Evolutionary conservation across 2,113 vertebrate species (phyloP), one percentile per base, ranked within the genome.

Genomic region (rabbit (Oryctolagus cuniculus)): DNA sequence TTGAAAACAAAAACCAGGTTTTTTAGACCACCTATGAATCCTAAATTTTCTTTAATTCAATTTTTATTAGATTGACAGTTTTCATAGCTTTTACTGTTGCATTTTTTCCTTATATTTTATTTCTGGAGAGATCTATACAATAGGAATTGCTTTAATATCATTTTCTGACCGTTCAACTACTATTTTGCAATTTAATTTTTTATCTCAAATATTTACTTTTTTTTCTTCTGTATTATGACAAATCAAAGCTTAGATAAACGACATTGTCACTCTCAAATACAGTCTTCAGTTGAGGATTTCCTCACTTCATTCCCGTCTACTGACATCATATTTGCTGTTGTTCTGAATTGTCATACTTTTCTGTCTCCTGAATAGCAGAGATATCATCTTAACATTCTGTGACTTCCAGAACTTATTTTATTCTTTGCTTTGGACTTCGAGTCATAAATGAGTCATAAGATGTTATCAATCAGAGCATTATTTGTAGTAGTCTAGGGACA

Each of bases 21-120:
- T 92, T 94, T 93, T 51, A 67, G 51, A 92, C 78, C 72, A 74
- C 31, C 63, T 5, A 51, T 63, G 38, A 95, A 87, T 93, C 93
- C 16, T 80, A 70, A 93, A 81, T 87, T 78, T 94, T 83, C 29
- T 78, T 78, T 77, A 16, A 24, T 77, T 94, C 66, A 0, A 91
- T 96, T n/a, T 53, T 38, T 22, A 94, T 89, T 96, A 58, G 67
- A 95, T 94, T 93, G 73, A 63, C 5, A 81, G 15, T 63, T 95
- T 88, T 81, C 67, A 88, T 89, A 24, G 78, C 87, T 80, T 87
- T 90, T 58, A 66, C 36, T 49, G n/a, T 2, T 67, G 19, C 4
- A 21, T 24, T 69, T 74, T 90, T 79, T 73, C 11, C 3, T 74
- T 67, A 16, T 27, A 55, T 38, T 84, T 95, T 63, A 10, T 78